Percentiles rank a stretch among this genome's conserved stretches.
These are phyloP conservation scores for Cheilosia urbana DNA, from an alignment of 2,888 invertebrate species.

Conservation along the genomic window DNA sequence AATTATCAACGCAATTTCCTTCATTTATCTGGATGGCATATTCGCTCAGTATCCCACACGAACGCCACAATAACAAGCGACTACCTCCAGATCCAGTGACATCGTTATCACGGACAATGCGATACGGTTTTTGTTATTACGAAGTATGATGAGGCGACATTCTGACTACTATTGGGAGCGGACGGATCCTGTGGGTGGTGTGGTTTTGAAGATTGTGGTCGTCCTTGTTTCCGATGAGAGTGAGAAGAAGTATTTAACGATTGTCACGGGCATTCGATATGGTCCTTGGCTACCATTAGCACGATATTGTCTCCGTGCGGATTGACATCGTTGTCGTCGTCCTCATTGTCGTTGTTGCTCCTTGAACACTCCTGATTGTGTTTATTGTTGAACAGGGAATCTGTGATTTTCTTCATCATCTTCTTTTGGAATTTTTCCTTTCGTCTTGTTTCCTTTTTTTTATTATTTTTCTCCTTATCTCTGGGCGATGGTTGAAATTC, in stretches of 20 bases:
- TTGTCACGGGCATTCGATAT: constrained; percentile 75
- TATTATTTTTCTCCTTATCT: constrained; percentile 52
- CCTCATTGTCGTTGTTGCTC: constrained; percentile 39
- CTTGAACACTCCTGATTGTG: constrained; percentile 69
- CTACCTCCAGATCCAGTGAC: constrained; percentile 1
- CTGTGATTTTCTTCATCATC: constrained; percentile 58
- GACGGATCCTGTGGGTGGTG: constrained; percentile 23
- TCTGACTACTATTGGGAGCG: constrained; percentile 48
- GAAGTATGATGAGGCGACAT: constrained; percentile 69
- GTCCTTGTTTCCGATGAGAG: constrained; percentile 20
- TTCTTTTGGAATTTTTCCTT: constrained; percentile 10
- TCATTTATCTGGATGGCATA: constrained; percentile 66
- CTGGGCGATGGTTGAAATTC: constrained; percentile 65
- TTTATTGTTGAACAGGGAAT: constrained; percentile 71
- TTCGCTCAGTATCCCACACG: constrained; percentile 60
- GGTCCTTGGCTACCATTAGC: constrained; percentile 73
- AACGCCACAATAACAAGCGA: constrained; percentile 18
- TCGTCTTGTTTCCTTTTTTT: constrained; percentile 6
- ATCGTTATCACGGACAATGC: constrained; percentile 30
- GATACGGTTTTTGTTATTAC: constrained; percentile 51
- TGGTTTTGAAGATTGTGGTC: constrained; percentile 19
- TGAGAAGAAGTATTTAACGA: constrained; percentile 65
- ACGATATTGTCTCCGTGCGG: constrained; percentile 72
- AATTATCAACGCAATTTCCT: constrained; percentile 75
- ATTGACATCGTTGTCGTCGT: constrained; percentile 58